phyloP scores from a whole-genome alignment of 2,888 invertebrate species.

The Podotricha telesiphe region DNA sequence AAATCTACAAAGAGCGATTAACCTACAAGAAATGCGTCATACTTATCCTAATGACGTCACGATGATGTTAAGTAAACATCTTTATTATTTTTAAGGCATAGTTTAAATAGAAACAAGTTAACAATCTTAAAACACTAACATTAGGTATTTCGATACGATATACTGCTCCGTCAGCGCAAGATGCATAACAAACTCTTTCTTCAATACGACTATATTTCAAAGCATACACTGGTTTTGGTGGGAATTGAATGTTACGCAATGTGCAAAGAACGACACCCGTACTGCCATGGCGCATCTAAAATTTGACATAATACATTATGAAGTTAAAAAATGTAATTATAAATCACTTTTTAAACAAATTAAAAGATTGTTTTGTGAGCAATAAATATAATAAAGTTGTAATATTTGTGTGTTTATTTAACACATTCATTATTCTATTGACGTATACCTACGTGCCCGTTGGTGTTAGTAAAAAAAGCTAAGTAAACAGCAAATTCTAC shows the following conservation, averaged over 20 bases:
- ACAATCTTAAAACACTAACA: conserved; percentile 51
- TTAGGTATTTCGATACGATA: conserved; percentile 74
- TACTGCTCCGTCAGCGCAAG: conserved; percentile 69
- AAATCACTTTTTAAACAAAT: no score
- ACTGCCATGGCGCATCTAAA: conserved; percentile 73
- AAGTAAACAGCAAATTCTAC: conserved; percentile 50
- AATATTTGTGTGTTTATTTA: not conserved
- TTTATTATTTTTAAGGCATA: not conserved
- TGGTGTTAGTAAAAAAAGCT: not conserved
- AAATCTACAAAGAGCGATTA: not conserved
- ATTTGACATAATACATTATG: not conserved
- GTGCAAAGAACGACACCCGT: conserved; percentile 70
- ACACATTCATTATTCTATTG: not conserved
- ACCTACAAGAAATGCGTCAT: not conserved
- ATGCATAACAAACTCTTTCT: conserved; percentile 71
- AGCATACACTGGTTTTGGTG: conserved; percentile 70
- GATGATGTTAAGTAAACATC: not conserved
- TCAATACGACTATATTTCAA: conserved; percentile 67
- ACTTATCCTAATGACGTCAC: not conserved
- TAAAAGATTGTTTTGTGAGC: not conserved
- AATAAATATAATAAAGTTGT: not conserved
- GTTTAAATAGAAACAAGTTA: not conserved
- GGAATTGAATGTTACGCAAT: conserved; percentile 73
- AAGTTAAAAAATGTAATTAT: not conserved
- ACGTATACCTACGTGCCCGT: not conserved